phyloP scores from a whole-genome alignment of 1,140 invertebrate genomes.

The Wiebesia pumilae region DNA sequence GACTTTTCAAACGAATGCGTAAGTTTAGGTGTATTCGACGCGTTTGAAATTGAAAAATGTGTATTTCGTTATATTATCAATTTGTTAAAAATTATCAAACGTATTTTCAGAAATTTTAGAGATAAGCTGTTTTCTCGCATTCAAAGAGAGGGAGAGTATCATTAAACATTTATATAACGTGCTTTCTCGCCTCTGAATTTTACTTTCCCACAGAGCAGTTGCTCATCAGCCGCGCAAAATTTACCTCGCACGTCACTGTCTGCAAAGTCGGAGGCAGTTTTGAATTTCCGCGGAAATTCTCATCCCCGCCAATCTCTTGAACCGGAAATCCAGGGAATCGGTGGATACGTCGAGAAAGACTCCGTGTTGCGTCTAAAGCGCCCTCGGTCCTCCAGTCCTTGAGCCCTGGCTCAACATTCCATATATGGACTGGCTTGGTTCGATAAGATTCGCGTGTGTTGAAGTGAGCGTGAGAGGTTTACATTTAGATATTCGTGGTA shows the following conservation, averaged over 20 bases:
- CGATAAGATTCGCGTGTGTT: constrained; percentile 23
- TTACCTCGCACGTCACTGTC: constrained; percentile 12
- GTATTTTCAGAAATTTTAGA: no score
- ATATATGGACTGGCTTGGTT: background rate
- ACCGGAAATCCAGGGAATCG: constrained; percentile 24
- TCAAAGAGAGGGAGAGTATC: background rate
- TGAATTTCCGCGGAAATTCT: constrained; percentile 26
- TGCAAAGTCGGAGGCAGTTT: background rate
- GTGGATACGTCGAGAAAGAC: background rate
- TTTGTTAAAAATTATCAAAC: no score
- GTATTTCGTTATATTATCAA: no score
- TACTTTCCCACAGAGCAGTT: background rate
- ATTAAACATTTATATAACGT: background rate
- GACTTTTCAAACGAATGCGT: no score
- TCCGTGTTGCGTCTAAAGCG: background rate
- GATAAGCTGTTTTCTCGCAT: no score
- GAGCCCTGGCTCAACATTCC: background rate
- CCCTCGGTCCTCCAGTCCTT: background rate
- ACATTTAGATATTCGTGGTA: constrained; percentile 48
- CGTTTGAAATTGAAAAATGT: no score
- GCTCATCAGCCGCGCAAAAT: background rate
- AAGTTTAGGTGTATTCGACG: no score
- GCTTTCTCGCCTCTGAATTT: background rate
- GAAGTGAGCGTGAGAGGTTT: constrained; percentile 24
- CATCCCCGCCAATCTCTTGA: background rate